Conservation (phyloP, 2,113 vertebrate species). For the Atlantisia rogersi region DNA sequence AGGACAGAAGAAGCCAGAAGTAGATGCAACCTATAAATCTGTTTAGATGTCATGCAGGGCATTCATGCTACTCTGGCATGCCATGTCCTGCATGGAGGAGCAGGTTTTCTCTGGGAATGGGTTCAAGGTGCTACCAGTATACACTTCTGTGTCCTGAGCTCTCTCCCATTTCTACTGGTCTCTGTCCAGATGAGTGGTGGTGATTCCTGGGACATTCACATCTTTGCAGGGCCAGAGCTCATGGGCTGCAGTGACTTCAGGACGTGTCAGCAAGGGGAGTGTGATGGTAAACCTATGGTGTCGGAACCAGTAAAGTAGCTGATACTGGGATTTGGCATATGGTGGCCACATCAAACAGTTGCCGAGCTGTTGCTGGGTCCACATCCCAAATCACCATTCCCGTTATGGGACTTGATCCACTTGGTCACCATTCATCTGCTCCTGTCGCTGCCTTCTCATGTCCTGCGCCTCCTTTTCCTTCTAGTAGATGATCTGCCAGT, state of each 20-base stretch:
- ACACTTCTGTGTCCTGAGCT: not conserved
- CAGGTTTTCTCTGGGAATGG: not conserved
- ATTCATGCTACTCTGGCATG: not conserved
- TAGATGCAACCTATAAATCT: not conserved
- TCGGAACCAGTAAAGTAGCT: not conserved
- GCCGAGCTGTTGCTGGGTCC: not conserved
- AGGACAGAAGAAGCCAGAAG: not conserved
- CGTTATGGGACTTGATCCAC: accelerated
- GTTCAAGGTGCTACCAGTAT: not conserved
- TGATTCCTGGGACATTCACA: accelerated
- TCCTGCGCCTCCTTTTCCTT: not conserved
- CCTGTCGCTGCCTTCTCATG: not conserved
- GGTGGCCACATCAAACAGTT: not conserved
- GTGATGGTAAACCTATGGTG: accelerated
- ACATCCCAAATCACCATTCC: not conserved
- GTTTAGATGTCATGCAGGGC: not conserved
- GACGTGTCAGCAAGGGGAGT: not conserved
- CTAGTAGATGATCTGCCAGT: not conserved
- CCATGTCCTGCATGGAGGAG: not conserved
- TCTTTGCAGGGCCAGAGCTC: not conserved
- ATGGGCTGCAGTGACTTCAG: accelerated
- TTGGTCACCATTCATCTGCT: not conserved
- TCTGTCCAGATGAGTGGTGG: not conserved
- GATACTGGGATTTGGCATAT: not conserved
- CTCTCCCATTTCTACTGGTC: not conserved